A percentile compares a stretch with the other conserved stretches of the same genome.
Conservation (phyloP, 2,797 vertebrate species). For the Bovichtus variegatus region DNA sequence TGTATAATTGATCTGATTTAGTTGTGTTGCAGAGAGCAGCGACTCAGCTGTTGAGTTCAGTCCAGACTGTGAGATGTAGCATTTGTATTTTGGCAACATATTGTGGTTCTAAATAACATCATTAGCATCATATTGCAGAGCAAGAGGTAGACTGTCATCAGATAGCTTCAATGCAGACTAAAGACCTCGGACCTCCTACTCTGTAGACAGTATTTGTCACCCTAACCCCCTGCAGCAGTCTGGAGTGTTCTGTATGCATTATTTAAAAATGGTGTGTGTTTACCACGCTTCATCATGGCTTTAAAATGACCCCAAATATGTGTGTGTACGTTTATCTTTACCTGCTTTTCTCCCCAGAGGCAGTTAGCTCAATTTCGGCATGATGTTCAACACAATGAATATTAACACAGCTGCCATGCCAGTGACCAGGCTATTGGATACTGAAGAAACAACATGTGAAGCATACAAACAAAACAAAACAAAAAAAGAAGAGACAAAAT, state of each 20-base stretch:
- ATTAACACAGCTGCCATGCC: constrained; percentile 27
- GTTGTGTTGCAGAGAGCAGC: background rate
- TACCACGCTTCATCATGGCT: constrained; percentile 38
- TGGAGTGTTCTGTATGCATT: constrained; percentile 24
- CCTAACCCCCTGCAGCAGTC: constrained; percentile 17
- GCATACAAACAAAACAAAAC: background rate
- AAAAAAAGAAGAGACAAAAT: background rate
- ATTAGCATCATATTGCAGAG: constrained; percentile 17
- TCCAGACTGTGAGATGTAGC: background rate
- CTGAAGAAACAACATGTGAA: background rate
- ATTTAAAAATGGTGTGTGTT: constrained; percentile 38
- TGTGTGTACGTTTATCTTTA: constrained; percentile 31
- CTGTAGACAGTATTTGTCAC: constrained; percentile 19
- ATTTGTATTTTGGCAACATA: constrained; percentile 11
- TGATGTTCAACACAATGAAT: constrained; percentile 42
- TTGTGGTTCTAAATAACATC: background rate
- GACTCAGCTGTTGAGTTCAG: background rate
- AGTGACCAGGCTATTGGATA: background rate
- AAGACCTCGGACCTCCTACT: constrained; percentile 2
- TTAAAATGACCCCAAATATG: constrained; percentile 31
- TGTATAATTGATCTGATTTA: background rate
- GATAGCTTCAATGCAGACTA: constrained; percentile 12
- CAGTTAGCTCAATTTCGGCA: constrained; percentile 46
- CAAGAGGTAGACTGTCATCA: constrained; percentile 26
- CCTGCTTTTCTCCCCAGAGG: constrained; percentile 27